phyloP scores from a whole-genome alignment of 2,888 invertebrate species.

The Nebria brevicollis region DNA sequence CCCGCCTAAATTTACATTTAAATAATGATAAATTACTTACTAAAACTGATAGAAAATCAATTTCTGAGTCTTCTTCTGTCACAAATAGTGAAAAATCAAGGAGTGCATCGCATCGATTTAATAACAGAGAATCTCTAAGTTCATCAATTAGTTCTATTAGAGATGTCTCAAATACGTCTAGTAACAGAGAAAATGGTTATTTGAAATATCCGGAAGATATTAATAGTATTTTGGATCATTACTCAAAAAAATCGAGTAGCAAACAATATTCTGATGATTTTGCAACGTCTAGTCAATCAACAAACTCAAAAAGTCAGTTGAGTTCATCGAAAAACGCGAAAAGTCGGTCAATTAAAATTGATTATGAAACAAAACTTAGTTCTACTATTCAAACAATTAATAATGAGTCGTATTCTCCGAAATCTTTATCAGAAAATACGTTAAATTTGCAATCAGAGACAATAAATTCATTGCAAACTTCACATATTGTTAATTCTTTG shows the following conservation, averaged over 20 bases:
- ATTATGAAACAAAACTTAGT: neutral
- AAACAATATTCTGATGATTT: conserved; percentile 41
- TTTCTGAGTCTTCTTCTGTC: neutral
- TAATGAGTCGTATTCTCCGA: neutral
- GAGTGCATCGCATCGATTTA: neutral
- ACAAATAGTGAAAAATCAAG: neutral
- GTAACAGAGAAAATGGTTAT: neutral
- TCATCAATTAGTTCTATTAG: conserved; percentile 1
- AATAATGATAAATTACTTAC: neutral
- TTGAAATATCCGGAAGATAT: conserved; percentile 38
- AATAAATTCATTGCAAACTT: neutral
- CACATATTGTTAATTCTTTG: neutral
- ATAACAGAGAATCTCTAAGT: neutral
- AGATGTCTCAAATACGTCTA: neutral
- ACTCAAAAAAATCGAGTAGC: conserved; percentile 33
- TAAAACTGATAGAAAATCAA: neutral
- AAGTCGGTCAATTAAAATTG: neutral
- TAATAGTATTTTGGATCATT: conserved; percentile 42
- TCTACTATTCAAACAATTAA: neutral
- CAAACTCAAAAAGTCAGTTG: neutral
- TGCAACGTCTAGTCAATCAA: neutral
- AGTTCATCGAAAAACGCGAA: neutral
- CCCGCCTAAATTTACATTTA: neutral
- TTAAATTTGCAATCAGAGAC: neutral
- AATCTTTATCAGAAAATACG: neutral